Conservation (phyloP, 2,797 vertebrate species). For the Leontocebus nigricollis region DNA sequence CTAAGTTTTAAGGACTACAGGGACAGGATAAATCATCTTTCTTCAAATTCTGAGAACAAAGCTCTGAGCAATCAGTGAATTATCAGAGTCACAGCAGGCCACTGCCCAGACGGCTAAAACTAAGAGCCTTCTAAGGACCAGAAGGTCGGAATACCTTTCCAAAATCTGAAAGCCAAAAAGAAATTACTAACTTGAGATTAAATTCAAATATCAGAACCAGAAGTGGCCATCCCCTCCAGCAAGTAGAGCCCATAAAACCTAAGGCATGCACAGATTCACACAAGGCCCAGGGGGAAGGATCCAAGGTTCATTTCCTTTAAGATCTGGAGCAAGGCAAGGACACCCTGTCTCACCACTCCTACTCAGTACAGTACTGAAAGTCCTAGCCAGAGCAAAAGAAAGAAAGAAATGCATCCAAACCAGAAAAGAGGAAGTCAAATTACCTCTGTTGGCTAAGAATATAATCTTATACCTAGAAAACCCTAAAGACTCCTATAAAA, state of each 20-base stretch:
- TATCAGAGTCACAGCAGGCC: not conserved
- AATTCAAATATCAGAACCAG: constrained; percentile 19
- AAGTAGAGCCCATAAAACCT: not conserved
- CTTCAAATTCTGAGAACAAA: not conserved
- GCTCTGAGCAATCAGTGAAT: not conserved
- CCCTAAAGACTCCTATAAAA: not conserved
- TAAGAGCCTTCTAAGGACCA: not conserved
- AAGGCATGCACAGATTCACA: not conserved
- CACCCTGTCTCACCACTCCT: not conserved
- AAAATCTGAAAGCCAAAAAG: not conserved
- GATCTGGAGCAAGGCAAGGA: not conserved
- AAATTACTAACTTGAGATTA: not conserved
- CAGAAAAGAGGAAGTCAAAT: not conserved
- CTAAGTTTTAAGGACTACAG: not conserved
- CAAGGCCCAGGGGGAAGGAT: not conserved
- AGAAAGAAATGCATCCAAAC: not conserved
- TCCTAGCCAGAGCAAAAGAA: not conserved
- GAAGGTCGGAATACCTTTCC: not conserved
- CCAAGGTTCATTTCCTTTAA: not conserved
- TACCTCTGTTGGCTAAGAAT: not conserved
- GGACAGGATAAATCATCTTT: not conserved
- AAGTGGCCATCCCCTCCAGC: not conserved
- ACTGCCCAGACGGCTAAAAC: not conserved
- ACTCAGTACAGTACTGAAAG: not conserved
- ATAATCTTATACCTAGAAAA: not conserved